Evolutionary conservation across 2,797 vertebrate species (phyloP), one percentile per base, ranked within the genome.

Genomic region (Eulemur rubriventer): DNA sequence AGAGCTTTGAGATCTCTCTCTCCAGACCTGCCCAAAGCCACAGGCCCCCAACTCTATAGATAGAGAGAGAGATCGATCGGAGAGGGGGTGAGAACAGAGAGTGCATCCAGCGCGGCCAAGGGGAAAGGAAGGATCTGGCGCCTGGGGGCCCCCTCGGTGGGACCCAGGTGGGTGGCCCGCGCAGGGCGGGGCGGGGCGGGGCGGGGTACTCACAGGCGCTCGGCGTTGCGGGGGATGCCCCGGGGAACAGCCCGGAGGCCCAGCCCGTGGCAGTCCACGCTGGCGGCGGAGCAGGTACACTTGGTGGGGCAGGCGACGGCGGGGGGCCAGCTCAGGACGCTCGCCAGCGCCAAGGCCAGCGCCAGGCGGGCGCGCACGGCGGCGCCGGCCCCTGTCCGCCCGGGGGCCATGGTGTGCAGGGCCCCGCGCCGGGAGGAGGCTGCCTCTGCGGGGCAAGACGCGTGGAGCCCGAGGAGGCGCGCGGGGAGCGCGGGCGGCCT

Each of bases 191-290:
- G 81, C 24, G 57, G 75, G 69, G 88, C 30, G 61, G 79, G 59
- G 91, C 70, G 8, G 50, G 88, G 87, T 98, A 99, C 99, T 99
- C 98, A 99, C 99, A 99, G 98, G 90, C 99, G 99, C 98, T 99
- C 99, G 0, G 99, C 99, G 57, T 99, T 99, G 98, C 99, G 99
- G 96, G 99, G 99, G 98, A 99, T 98, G 97, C 99, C 99, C 98
- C 99, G 99, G 24, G 99, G 99, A 48, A 99, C 99, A 0, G 98
- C 98, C 98, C 98, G 99, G 97, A 99, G 99, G 96, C 99, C 99
- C 97, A 99, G 99, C 98, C 99, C 99, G 61, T 99, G 99, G 98
- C 99, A 99, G 98, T 99, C 99, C 99, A 99, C 99, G 98, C 99
- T 99, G 95, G 99, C 99, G 90, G 99, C 99, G 33, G 99, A 99